A percentile compares a stretch with the other conserved stretches of the same genome.
phyloP scores from a whole-genome alignment of 1,140 invertebrate species.

The Calycopis cecrops region DNA sequence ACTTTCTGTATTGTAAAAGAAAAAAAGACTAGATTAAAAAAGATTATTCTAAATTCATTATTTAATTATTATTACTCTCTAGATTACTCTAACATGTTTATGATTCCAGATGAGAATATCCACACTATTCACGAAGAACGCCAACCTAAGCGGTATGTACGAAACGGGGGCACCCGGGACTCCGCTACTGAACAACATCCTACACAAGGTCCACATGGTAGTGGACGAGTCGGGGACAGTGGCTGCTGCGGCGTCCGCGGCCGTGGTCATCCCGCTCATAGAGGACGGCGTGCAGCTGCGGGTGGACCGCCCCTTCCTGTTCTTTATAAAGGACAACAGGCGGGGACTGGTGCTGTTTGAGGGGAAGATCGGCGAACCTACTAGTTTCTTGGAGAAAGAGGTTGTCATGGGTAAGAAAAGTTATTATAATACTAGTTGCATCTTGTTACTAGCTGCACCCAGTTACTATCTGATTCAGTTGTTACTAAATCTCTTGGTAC shows the following conservation, averaged over 20 bases:
- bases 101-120: conserved; percentile 80
- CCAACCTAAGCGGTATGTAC: conserved; percentile 79
- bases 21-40: too few relatives aligned
- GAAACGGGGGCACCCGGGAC: conserved; percentile 47
- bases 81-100: too few relatives aligned
- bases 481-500: too few relatives aligned
- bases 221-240: conserved; percentile 84
- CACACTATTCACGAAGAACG: conserved; percentile 76
- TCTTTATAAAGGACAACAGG: conserved; percentile 80
- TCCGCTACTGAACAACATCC: conserved; percentile 76
- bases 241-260: conserved; percentile 81
- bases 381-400: conserved; percentile 25
- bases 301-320: conserved; percentile 83
- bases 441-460: too few relatives aligned
- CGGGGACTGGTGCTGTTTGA: conserved; percentile 79
- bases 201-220: conserved; percentile 83
- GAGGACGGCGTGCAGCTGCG: conserved; percentile 44
- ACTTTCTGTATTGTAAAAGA: too few relatives aligned
- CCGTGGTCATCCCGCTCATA: conserved; percentile 78
- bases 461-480: too few relatives aligned
- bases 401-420: conserved; percentile 9
- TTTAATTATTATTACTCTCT: too few relatives aligned
- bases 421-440: too few relatives aligned
- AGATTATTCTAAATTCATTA: too few relatives aligned
- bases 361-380: conserved; percentile 78